Base-by-base conservation (phyloP, 2,113 vertebrate genomes). In the Polyodon spathula region DNA sequence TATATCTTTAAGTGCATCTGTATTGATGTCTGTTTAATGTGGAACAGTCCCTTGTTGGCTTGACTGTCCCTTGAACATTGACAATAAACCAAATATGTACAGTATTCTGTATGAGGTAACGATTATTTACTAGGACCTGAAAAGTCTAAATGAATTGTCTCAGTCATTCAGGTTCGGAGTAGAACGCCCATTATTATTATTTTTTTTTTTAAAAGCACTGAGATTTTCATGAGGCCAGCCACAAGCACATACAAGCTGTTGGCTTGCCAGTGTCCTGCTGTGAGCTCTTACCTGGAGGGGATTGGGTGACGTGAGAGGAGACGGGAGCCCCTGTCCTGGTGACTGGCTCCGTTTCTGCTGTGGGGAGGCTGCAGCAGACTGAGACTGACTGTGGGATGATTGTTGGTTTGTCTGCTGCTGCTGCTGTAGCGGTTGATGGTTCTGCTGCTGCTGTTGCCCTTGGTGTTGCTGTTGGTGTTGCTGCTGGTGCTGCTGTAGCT, bases 251-350 rank as follows among this genome's bases (percentile, higher is more conserved):
- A 39, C 37, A 11, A 2, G 11, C 8, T 9, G 17, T 60, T 37
- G 37, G 52, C 27, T 27, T 27, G 27, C 27, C 27, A 39, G 9
- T 60, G 0, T 52, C 80, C 48, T 12, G 48, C 11, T 12, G 10
- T 50, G 48, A 50, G 2, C 48, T n/a, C 5, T 61, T 86, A 98
- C 95, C 87, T 94, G 87, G 63, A 97, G 73, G 40, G 95, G 89
- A 68, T 91, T 91, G 76, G 94, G 89, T 1, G 95, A 90, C 37
- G 95, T 93, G 72, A 95, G 91, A 3, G 94, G 93, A 12, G 94
- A 93, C 1, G 93, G 88, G 65, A 98, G 89, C 78, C 92, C 89
- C 54, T 88, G 91, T 37, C 86, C 90, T 5, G 94, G 95, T 44
- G 95, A 97, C 50, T 93, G 93, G 76, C 83, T 97, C 73, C 87